Evolutionary conservation across 1,140 invertebrate species (phyloP).

Genomic region (Lepeophtheirus salmonis): DNA sequence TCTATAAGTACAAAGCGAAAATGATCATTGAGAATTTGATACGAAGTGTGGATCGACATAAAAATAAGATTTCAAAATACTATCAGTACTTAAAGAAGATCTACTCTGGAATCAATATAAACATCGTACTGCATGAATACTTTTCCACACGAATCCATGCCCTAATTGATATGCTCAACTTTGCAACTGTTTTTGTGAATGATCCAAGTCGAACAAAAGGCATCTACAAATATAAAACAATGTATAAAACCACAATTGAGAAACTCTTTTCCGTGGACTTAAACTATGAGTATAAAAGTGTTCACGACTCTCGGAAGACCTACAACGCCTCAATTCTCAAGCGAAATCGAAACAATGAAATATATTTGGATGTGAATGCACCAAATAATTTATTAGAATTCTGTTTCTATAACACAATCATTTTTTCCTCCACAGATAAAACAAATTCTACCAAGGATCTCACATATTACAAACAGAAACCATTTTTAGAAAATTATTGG

Average conservation of each 20-base stretch:
- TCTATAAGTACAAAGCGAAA: background rate
- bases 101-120: background rate
- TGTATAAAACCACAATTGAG: background rate
- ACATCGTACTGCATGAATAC: background rate
- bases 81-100: background rate
- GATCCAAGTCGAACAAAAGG: background rate
- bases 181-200: background rate
- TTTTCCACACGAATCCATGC: background rate
- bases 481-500: background rate
- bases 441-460: background rate
- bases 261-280: background rate
- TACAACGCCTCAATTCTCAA: background rate
- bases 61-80: background rate
- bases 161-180: background rate
- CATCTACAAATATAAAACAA: background rate
- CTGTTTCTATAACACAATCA: background rate
- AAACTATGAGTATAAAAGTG: background rate
- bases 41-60: background rate
- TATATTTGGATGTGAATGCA: background rate
- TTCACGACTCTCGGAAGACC: background rate
- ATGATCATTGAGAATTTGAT: background rate
- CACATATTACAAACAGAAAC: background rate
- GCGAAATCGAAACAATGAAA: background rate
- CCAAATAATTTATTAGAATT: background rate
- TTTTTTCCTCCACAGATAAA: background rate